Percentiles rank a stretch among this genome's conserved stretches.
Conservation (phyloP, 2,797 vertebrate genomes). For the Typhlichthys eigenmanni region DNA sequence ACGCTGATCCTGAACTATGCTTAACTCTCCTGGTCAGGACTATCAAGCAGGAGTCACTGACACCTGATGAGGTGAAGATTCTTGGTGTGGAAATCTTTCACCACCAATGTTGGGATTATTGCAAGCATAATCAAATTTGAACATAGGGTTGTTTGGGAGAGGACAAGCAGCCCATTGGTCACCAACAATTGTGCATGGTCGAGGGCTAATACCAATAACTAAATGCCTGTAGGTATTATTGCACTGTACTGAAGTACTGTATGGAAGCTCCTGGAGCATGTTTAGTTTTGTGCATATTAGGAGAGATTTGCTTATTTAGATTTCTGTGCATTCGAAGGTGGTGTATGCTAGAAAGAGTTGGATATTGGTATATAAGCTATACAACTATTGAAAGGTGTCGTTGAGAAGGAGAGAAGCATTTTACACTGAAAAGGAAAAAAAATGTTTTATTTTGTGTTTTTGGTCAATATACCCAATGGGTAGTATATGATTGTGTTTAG, state of each 20-base stretch:
- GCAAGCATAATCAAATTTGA: conserved; percentile 58
- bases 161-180: conserved; percentile 33
- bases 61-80: conserved; percentile 20
- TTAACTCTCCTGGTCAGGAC: conserved; percentile 25
- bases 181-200: conserved; percentile 15
- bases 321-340: conserved; percentile 33
- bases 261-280: conserved; percentile 35
- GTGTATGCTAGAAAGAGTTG: conserved; percentile 41
- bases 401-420: conserved; percentile 38
- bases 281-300: conserved; percentile 25
- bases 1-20: conserved; percentile 34
- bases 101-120: conserved; percentile 29
- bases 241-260: conserved; percentile 73
- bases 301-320: conserved; percentile 39
- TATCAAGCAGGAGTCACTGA: conserved; percentile 23
- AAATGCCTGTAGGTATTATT: conserved; percentile 45
- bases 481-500: conserved; percentile 36
- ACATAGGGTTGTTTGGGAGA: conserved; percentile 47
- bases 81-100: conserved; percentile 9
- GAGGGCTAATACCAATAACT: conserved; percentile 13
- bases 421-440: conserved; percentile 58
- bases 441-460: conserved; percentile 33
- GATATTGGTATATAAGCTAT: conserved; percentile 62
- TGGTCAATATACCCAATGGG: conserved; percentile 43
- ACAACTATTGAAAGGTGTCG: conserved; percentile 47